phyloP scores from a whole-genome alignment of 2,888 invertebrate species.

The Alentia gelatinosa region DNA sequence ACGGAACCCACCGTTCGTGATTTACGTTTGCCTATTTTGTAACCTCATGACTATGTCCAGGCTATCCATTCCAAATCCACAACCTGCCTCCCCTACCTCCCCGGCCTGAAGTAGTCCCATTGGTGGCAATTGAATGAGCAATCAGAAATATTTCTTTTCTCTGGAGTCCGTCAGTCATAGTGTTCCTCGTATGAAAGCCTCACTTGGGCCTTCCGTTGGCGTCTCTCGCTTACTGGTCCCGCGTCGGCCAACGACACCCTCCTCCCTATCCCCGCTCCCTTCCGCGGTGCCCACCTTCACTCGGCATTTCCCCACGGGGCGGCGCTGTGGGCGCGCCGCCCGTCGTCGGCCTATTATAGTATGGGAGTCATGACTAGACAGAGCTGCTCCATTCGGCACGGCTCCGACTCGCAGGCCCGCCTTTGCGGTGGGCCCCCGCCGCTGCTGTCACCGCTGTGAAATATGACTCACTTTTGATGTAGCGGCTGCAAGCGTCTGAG shows the following conservation, averaged over 20 bases:
- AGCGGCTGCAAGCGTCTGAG: not conserved
- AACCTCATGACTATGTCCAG: too few species aligned
- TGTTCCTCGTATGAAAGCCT: not conserved
- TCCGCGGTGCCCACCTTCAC: not conserved
- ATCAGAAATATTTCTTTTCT: not conserved
- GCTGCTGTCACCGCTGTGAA: not conserved
- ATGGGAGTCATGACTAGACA: constrained; percentile 6
- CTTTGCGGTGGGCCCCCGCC: not conserved
- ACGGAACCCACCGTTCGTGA: too few species aligned
- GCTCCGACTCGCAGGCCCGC: not conserved
- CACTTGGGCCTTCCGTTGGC: not conserved
- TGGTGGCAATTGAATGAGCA: not conserved
- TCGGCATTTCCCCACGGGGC: not conserved
- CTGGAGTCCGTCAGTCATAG: not conserved
- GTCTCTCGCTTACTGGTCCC: too few species aligned
- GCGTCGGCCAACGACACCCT: not conserved
- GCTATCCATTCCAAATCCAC: too few species aligned
- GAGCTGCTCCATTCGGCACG: not conserved
- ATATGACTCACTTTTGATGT: constrained; percentile 52
- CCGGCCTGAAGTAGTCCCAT: too few species aligned
- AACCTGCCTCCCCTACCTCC: too few species aligned
- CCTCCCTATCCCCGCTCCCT: not conserved
- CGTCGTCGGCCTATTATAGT: not conserved
- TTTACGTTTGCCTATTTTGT: too few species aligned
- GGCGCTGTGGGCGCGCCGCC: not conserved